phyloP scores from a whole-genome alignment of 2,888 invertebrate species.

The Amorpha juglandis region DNA sequence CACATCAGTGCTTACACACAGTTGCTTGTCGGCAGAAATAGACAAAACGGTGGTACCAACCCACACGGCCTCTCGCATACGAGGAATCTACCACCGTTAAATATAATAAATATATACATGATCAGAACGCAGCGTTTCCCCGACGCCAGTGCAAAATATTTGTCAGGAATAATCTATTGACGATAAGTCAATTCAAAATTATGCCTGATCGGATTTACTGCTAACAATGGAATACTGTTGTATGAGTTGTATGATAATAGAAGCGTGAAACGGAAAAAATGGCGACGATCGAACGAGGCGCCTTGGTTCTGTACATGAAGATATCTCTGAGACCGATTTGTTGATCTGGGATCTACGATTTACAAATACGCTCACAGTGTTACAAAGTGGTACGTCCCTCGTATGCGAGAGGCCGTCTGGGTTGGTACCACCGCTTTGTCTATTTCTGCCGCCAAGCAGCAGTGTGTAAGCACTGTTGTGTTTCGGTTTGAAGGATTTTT shows the following conservation, averaged over 20 bases:
- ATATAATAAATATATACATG: background rate
- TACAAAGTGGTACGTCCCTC: too few relatives aligned
- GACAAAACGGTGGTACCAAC: too few relatives aligned
- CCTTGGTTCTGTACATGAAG: background rate
- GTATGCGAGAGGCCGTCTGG: too few relatives aligned
- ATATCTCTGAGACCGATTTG: background rate
- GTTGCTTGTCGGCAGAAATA: too few relatives aligned
- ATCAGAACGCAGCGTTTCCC: background rate
- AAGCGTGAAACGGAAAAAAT: slow-evolving; percentile 40
- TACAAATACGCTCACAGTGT: too few relatives aligned
- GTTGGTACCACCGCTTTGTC: too few relatives aligned
- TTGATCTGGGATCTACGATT: background rate
- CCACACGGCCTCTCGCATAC: too few relatives aligned
- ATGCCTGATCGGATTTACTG: slow-evolving; percentile 48
- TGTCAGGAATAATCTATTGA: slow-evolving; percentile 27
- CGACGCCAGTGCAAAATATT: background rate
- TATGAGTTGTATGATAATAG: slow-evolving; percentile 46
- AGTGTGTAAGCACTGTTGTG: too few relatives aligned
- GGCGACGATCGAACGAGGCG: background rate
- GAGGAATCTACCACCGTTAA: too few relatives aligned
- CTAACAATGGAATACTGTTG: slow-evolving; percentile 47
- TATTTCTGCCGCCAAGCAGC: too few relatives aligned
- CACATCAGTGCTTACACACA: too few relatives aligned
- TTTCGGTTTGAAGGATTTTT: too few relatives aligned
- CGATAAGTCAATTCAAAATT: slow-evolving; percentile 45